A percentile compares a stretch with the other conserved stretches of the same genome.
phyloP scores from a whole-genome alignment of 2,888 invertebrate species.

The Brachynemurus nebulosus region DNA sequence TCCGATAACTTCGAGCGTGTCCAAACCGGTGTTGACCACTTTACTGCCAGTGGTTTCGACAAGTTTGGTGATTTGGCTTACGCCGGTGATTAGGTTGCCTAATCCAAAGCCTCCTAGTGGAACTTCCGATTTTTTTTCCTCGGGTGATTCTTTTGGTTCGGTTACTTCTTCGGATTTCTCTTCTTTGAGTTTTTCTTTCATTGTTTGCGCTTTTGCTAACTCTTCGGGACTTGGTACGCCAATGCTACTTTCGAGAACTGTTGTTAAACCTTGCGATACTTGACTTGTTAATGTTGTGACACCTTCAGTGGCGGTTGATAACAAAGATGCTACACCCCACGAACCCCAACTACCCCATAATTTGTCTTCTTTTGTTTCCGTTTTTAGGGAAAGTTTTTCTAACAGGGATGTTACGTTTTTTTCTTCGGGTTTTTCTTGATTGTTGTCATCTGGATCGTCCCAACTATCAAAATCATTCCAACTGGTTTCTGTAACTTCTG shows the following conservation, averaged over 20 bases:
- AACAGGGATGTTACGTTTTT: background rate
- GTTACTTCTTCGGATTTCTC: constrained; percentile 9
- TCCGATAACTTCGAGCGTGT: constrained; percentile 83
- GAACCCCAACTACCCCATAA: constrained; percentile 49
- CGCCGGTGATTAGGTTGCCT: constrained; percentile 50
- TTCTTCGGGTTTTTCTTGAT: background rate
- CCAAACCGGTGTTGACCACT: constrained; percentile 67
- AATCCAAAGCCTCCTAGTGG: constrained; percentile 35
- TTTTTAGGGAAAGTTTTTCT: background rate
- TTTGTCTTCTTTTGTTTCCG: background rate
- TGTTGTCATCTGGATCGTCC: constrained; percentile 27
- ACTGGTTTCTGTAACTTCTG: constrained; percentile 24
- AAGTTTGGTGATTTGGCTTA: constrained; percentile 46
- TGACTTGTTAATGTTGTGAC: constrained; percentile 65
- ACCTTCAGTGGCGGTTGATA: constrained; percentile 62
- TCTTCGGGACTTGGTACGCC: constrained; percentile 75
- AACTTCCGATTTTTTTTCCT: background rate
- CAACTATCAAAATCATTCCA: constrained; percentile 41
- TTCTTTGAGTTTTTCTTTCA: constrained; percentile 20
- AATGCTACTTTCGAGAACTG: constrained; percentile 65
- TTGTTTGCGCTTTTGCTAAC: constrained; percentile 42
- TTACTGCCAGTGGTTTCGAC: constrained; percentile 56
- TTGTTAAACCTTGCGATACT: constrained; percentile 66
- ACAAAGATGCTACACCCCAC: constrained; percentile 61
- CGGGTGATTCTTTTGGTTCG: constrained; percentile 3